These are phyloP conservation scores for Poecilia picta DNA, from an alignment of 2,797 vertebrate species.

Conservation along the genomic window DNA sequence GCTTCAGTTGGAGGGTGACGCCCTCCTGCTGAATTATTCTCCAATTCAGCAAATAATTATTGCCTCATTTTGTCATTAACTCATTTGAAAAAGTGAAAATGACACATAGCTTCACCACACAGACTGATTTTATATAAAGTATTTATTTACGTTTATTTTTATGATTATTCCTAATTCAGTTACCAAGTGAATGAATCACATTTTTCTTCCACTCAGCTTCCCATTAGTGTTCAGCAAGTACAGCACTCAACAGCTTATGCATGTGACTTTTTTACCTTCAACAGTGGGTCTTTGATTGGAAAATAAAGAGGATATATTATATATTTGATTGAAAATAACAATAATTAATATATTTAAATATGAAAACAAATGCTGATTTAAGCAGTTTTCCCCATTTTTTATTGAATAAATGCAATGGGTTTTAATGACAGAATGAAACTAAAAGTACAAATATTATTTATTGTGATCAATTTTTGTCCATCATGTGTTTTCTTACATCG, in stretches of 20 bases:
- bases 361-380: not conserved
- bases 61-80: not conserved
- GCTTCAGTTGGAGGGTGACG: no score
- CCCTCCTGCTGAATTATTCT: no score
- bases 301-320: not conserved
- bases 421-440: not conserved
- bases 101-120: not conserved
- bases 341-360: not conserved
- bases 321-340: not conserved
- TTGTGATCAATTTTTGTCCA: not conserved
- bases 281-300: not conserved
- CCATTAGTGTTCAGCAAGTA: not conserved
- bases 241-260: no score
- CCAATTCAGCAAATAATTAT: not conserved
- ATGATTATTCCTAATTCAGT: not conserved
- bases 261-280: no score
- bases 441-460: not conserved
- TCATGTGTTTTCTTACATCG: no score
- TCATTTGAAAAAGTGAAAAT: not conserved
- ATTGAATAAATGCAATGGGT: not conserved
- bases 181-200: not conserved
- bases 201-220: not conserved
- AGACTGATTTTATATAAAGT: not conserved
- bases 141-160: not conserved
- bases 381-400: not conserved